Conservation (phyloP, 1,140 invertebrate genomes). For the Dryas iulia region DNA sequence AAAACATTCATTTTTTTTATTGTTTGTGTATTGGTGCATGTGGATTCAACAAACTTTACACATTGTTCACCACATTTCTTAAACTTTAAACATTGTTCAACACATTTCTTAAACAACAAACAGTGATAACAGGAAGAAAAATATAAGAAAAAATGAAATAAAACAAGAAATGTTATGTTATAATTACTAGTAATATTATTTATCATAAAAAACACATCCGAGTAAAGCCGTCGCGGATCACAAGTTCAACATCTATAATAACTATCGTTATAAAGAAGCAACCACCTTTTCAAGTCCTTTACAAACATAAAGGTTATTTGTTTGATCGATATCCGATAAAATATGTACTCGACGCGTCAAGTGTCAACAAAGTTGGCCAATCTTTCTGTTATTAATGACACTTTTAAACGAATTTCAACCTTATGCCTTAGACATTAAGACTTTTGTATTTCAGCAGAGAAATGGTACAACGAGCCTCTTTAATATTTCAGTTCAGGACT, state of each 20-base stretch:
- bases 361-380: conserved; percentile 46
- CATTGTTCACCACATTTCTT: too few relatives aligned
- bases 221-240: not conserved
- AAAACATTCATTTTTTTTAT: too few relatives aligned
- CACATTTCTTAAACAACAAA: too few relatives aligned
- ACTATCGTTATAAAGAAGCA: not conserved
- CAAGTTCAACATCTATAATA: not conserved
- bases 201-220: too few relatives aligned
- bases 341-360: conserved; percentile 43
- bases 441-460: not conserved
- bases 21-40: too few relatives aligned
- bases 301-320: conserved; percentile 10
- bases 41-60: too few relatives aligned
- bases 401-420: not conserved
- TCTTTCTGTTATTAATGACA: conserved; percentile 43
- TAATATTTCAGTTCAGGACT: not conserved
- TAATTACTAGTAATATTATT: too few relatives aligned
- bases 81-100: too few relatives aligned
- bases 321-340: conserved; percentile 23
- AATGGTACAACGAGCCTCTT: conserved; percentile 3
- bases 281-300: not conserved
- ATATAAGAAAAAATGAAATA: too few relatives aligned
- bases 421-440: not conserved
- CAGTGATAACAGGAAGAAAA: too few relatives aligned
- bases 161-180: too few relatives aligned